Base-by-base conservation (phyloP, 1,140 invertebrate genomes). In the Tenebrio molitor region DNA sequence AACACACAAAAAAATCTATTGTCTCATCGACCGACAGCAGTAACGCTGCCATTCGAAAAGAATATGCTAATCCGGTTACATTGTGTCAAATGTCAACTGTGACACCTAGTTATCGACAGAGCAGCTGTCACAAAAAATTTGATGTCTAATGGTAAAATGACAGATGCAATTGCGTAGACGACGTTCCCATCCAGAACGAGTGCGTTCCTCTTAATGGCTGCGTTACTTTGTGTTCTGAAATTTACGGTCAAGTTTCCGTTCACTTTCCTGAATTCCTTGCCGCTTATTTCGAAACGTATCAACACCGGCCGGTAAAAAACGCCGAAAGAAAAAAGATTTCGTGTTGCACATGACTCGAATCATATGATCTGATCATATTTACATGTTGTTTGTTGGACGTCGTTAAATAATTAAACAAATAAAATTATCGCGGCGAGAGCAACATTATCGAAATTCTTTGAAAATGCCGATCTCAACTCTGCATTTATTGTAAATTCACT, bases 261-360 rank as follows among this genome's bases (percentile, higher is more conserved):
- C 50, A 58, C 23, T 58, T 58, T 58, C 50, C 50, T 58, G 50
- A 58, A 58, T 58, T 29, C 50, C 50, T 25, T 19, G 44, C 8
- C 23, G 21, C 7, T 6, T 25, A 58, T 58, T 58, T 58, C 50
- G 50, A 58, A 58, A 58, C 50, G 15, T 14, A 25, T n/a, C 46
- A 12, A 0, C 46, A 39, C n/a, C 12, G 2, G 25, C 25, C 25
- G n/a, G n/a, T 39, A n/a, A 39, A 39, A 39, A 39, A 39, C 4
- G 2, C 6, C 12, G 6, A 12, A 39, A 39, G 2, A 12, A 4
- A 39, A 39, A 12, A 6, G 2, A 2, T 39, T 6, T 2, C 6
- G 36, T n/a, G 36, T n/a, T 12, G 36, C 4, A 39, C 6, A 39
- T 12, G 36, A 39, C 36, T 12, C 4, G 36, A 39, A 39, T 39